Conservation (phyloP, 2,797 vertebrate species). For the Ptychadena robeensis region DNA sequence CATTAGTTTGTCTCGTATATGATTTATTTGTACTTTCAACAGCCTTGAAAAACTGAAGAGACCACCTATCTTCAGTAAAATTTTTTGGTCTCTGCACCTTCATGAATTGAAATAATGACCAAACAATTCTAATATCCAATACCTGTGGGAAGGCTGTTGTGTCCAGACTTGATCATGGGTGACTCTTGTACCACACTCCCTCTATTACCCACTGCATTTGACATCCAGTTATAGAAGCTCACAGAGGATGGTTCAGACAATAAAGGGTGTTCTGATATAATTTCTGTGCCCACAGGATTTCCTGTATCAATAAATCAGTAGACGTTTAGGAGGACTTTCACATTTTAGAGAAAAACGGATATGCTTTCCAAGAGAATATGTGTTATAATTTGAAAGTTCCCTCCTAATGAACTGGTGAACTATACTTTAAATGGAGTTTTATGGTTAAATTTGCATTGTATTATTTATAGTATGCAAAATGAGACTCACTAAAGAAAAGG, state of each 20-base stretch:
- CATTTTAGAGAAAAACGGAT: constrained; percentile 4
- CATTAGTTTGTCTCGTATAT: background rate
- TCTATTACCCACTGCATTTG: constrained; percentile 93
- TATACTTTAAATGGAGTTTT: background rate
- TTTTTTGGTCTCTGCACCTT: background rate
- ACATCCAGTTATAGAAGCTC: constrained; percentile 99
- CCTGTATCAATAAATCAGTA: constrained; percentile 71
- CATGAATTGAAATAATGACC: background rate
- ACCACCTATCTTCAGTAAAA: background rate
- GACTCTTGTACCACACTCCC: constrained; percentile 85
- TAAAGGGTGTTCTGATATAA: constrained; percentile 93
- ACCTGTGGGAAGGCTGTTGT: constrained; percentile 94
- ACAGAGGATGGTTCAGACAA: constrained; percentile 93
- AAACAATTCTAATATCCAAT: constrained; percentile 53
- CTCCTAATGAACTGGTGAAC: background rate
- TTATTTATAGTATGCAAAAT: background rate
- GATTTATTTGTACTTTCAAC: background rate
- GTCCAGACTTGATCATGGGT: constrained; percentile 84
- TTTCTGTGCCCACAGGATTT: constrained; percentile 86
- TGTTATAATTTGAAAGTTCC: background rate
- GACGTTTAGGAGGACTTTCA: constrained; percentile 49
- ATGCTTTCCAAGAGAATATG: background rate
- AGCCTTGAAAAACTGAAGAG: background rate
- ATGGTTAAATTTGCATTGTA: background rate
- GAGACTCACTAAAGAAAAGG: background rate